Evolutionary conservation across 1,140 invertebrate genomes (phyloP), one percentile per base, ranked within the genome.

Genomic region (Chelonus insularis): DNA sequence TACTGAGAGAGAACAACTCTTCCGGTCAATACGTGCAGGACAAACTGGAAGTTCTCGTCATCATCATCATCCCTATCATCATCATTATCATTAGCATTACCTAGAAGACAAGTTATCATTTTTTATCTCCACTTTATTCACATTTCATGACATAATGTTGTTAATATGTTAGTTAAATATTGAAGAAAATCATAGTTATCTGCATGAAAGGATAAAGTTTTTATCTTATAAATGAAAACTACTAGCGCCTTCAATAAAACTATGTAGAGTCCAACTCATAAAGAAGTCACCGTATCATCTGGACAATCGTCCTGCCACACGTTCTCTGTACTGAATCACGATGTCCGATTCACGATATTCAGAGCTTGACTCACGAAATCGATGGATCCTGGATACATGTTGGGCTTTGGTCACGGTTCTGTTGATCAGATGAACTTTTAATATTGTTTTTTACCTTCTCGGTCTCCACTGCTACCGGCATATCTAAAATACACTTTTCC

Each of bases 391-490:
- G 3, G 25, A 34, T 51, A n/a, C 12, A n/a, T 21, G 8, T 34
- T 34, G 48, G 48, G 34, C 25, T 18, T 51, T 51, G 48, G 48
- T 51, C 48, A 51, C 48, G 48, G 48, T 34, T 51, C 9, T 48
- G 6, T 9, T 9, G 8, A 51, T 18, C 25, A 18, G 11, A 32
- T 51, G 5, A n/a, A 37, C n/a, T 11, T 51, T 23, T 32, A 12
- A 16, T 34, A 8, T 8, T 45, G 32, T 45, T 45, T 47, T 57
- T 57, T 39, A n/a, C 9, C 16, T 57, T 18, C 14, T 16, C n/a
- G n/a, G n/a, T n/a, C n/a, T n/a, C n/a, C n/a, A n/a, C n/a, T n/a
- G n/a, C n/a, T n/a, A n/a, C n/a, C n/a, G n/a, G n/a, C n/a, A n/a
- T n/a, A n/a, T n/a, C n/a, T n/a, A n/a, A n/a, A n/a, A n/a, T n/a